Evolutionary conservation across 2,888 invertebrate genomes (phyloP), one percentile per base, ranked within the genome.

Genomic region (Chironomus tentans): DNA sequence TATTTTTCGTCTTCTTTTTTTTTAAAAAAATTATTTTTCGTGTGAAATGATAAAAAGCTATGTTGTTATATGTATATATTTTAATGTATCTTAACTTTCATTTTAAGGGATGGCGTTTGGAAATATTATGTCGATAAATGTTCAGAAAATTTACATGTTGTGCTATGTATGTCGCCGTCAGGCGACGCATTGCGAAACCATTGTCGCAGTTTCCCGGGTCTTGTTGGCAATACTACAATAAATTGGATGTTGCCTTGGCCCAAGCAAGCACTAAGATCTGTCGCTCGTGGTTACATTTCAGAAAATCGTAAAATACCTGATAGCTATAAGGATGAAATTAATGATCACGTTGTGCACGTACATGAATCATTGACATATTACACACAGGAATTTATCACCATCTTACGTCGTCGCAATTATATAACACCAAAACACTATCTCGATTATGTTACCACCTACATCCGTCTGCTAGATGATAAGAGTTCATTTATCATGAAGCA

Each of bases 161-260:
- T 95, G 0, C 83, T 97, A 15, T 91, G 93, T 0, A 95, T 97
- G 95, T 94, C 94, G 4, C 94, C 95, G 0, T 88, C 93, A 2
- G 92, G 94, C 0, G 95, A 95, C 77, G 87, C 89, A 4, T 84
- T 97, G 15, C 88, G 95, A 70, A 93, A 91, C 79, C 87, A 93
- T 18, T 96, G 96, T 81, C 88, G 95, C 78, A 95, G 91, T 84
- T 97, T 96, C 83, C 97, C 97, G 0, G 95, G 95, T 0, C 85
- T 97, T 69, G 94, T 97, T 56, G 96, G 95, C 81, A 94, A 94
- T 81, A 93, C 95, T 0, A 93, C 92, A 56, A 95, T 97, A 78
- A 95, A 97, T 83, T 97, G 96, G 96, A 90, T 95, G 82, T 95
- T 93, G 83, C 91, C 95, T 0, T 97, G 97, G 97, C 95, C 97